These are phyloP conservation scores for Drosophila prosaltans DNA, from an alignment of 1,140 invertebrate genomes.

Conservation along the genomic window DNA sequence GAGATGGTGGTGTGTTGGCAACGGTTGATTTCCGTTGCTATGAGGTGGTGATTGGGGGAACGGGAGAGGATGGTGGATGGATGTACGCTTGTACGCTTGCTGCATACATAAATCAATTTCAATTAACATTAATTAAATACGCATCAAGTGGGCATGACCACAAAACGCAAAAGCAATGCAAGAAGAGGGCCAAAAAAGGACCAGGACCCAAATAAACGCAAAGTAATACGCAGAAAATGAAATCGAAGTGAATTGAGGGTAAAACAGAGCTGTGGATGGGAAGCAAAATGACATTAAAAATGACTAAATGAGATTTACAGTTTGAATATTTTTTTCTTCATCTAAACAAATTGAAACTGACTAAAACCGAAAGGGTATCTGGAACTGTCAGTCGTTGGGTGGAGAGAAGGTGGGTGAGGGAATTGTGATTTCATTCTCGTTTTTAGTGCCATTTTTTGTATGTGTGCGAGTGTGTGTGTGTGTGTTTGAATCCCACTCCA, in stretches of 20 bases:
- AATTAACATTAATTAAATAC: slow-evolving; percentile 82
- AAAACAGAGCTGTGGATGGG: not conserved
- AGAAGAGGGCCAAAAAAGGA: not conserved
- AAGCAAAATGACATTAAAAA: slow-evolving; percentile 20
- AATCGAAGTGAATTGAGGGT: slow-evolving; percentile 22
- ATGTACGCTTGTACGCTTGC: slow-evolving; percentile 51
- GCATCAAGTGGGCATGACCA: slow-evolving; percentile 81
- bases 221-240: not conserved
- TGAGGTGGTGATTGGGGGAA: too few species aligned
- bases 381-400: not conserved
- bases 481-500: not conserved
- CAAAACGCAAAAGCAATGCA: slow-evolving; percentile 38
- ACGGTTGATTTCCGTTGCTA: too few species aligned
- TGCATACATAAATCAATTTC: slow-evolving; percentile 82
- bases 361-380: slow-evolving; percentile 2
- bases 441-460: not conserved
- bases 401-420: not conserved
- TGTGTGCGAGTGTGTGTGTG: too few species aligned
- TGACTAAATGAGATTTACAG: slow-evolving; percentile 56
- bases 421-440: too few species aligned
- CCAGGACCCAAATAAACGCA: not conserved
- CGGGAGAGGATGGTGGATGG: not conserved
- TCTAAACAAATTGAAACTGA: slow-evolving; percentile 53
- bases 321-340: slow-evolving; percentile 12
- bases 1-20: too few species aligned